Evolutionary conservation across 2,888 invertebrate genomes (phyloP).

Genomic region (Heliconius charithonia): DNA sequence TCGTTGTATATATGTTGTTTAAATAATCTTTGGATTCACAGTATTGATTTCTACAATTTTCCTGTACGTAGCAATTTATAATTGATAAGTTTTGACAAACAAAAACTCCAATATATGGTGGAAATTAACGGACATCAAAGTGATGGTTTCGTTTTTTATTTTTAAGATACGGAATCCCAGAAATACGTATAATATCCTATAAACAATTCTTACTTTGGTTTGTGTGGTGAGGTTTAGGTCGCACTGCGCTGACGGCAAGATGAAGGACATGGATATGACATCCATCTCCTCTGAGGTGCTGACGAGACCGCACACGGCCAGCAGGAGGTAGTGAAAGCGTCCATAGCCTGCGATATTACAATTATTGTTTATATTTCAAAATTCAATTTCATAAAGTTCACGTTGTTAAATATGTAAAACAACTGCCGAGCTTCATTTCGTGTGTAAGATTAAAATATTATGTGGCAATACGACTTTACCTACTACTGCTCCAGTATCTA

Average conservation of each 20-base stretch:
- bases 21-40: constrained; percentile 31
- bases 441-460: too few species aligned
- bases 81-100: neutral
- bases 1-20: neutral
- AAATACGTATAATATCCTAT: neutral
- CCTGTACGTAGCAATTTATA: neutral
- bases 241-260: constrained; percentile 96
- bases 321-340: constrained; percentile 93
- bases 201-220: constrained; percentile 86
- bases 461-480: too few species aligned
- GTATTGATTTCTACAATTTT: constrained; percentile 23
- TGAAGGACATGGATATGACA: constrained; percentile 97
- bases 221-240: constrained; percentile 93
- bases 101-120: neutral
- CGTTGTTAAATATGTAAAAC: neutral
- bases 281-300: constrained; percentile 98
- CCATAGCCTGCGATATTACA: constrained; percentile 86
- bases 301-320: constrained; percentile 96
- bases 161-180: too few species aligned
- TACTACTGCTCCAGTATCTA: too few species aligned
- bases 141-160: too few species aligned
- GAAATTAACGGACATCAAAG: too few species aligned
- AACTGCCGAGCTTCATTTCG: too few species aligned
- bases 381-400: neutral
- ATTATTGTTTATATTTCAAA: neutral